Percentiles rank a stretch among this genome's conserved stretches.
Evolutionary conservation across 2,113 vertebrate genomes (phyloP).

Genomic region (Phyllostomus hastatus): DNA sequence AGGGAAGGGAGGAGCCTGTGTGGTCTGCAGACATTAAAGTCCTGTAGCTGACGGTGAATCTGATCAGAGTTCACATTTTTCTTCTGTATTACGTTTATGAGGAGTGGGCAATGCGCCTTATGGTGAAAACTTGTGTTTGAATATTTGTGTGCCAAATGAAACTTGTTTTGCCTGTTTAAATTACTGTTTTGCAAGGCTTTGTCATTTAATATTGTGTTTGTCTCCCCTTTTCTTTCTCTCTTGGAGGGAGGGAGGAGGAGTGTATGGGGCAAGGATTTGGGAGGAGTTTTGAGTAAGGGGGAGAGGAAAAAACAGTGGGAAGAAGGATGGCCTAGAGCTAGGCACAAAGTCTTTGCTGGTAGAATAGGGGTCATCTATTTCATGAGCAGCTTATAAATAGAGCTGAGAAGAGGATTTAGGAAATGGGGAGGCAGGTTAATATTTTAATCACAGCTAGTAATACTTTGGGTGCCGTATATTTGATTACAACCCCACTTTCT

Average conservation of each 20-base stretch:
- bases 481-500: not conserved
- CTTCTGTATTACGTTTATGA: not conserved
- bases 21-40: not conserved
- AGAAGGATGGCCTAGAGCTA: not conserved
- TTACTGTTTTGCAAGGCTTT: not conserved
- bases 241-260: not conserved
- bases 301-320: not conserved
- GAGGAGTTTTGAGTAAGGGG: not conserved
- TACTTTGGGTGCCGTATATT: not conserved
- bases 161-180: not conserved
- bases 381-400: slow-evolving; percentile 25
- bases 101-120: not conserved
- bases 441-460: not conserved
- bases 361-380: not conserved
- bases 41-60: not conserved
- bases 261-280: not conserved
- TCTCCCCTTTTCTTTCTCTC: not conserved
- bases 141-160: not conserved
- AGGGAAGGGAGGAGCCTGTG: not conserved
- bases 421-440: not conserved
- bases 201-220: not conserved
- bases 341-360: not conserved
- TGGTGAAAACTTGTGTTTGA: not conserved
- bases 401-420: slow-evolving; percentile 42
- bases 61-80: not conserved